These are phyloP conservation scores for Luffia ferchaultella DNA, from an alignment of 2,888 invertebrate genomes.

Conservation along the genomic window DNA sequence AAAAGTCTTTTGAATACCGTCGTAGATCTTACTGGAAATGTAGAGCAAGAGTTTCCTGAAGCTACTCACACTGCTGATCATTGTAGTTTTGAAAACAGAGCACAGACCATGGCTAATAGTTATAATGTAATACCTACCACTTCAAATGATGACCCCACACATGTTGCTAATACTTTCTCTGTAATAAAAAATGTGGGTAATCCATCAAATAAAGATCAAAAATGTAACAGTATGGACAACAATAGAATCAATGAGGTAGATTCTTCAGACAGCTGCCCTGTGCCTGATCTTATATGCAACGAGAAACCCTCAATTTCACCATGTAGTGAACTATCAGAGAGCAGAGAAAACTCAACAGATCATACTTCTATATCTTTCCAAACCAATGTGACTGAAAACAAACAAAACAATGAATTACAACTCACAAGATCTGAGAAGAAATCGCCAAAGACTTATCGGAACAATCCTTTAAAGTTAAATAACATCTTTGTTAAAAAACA, in stretches of 20 bases:
- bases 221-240: slow-evolving; percentile 29
- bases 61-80: slow-evolving; percentile 48
- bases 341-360: slow-evolving; percentile 48
- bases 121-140: slow-evolving; percentile 25
- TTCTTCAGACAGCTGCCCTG: slow-evolving; percentile 49
- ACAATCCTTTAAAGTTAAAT: slow-evolving; percentile 38
- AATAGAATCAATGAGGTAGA: slow-evolving; percentile 39
- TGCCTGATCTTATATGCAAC: slow-evolving; percentile 59
- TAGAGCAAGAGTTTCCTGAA: slow-evolving; percentile 37
- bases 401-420: neutral
- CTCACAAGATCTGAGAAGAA: slow-evolving; percentile 10
- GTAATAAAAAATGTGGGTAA: slow-evolving; percentile 54
- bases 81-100: slow-evolving; percentile 46
- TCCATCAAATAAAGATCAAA: slow-evolving; percentile 32
- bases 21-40: slow-evolving; percentile 48
- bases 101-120: slow-evolving; percentile 30
- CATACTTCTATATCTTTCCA: slow-evolving; percentile 27
- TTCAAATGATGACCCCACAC: slow-evolving; percentile 29
- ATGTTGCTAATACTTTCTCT: slow-evolving; percentile 40
- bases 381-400: slow-evolving; percentile 19
- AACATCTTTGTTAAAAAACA: slow-evolving; percentile 53
- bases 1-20: slow-evolving; percentile 54
- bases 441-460: slow-evolving; percentile 26
- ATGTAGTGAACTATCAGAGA: slow-evolving; percentile 55
- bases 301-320: slow-evolving; percentile 61